phyloP scores from a whole-genome alignment of 2,888 invertebrate genomes.

The Eupithecia insigniata region DNA sequence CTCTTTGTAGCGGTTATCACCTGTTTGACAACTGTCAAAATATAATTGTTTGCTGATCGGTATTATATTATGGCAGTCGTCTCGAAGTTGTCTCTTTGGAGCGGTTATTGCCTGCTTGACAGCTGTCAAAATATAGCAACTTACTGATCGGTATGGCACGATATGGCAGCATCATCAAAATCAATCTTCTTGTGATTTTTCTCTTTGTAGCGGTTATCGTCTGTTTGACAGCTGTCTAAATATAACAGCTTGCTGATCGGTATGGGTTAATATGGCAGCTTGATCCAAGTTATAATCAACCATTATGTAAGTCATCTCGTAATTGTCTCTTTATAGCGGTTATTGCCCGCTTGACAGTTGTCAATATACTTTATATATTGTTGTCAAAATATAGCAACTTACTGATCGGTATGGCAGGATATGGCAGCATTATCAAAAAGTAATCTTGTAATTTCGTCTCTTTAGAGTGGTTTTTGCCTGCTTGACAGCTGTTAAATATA shows the following conservation, averaged over 20 bases:
- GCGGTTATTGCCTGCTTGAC: background rate
- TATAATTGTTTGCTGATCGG: background rate
- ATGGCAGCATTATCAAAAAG: background rate
- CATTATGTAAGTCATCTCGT: conserved; percentile 1
- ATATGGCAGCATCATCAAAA: background rate
- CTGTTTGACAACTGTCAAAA: background rate
- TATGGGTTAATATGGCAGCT: no score
- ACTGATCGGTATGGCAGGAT: no score
- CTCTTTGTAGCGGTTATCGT: background rate
- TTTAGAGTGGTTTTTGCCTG: background rate
- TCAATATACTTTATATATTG: no score
- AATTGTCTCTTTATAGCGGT: background rate
- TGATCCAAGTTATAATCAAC: no score
- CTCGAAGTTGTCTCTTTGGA: conserved; percentile 1
- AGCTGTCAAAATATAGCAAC: conserved; percentile 6
- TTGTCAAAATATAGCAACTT: conserved; percentile 5
- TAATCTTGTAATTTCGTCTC: background rate
- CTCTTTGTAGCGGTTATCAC: background rate
- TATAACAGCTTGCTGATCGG: background rate
- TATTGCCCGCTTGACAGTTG: background rate
- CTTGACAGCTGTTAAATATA: background rate
- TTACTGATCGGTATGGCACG: background rate
- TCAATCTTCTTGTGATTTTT: background rate
- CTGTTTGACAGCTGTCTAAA: background rate
- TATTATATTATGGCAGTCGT: background rate